Base-by-base conservation (phyloP, 2,113 vertebrate species). In the Paedocypris sp. region DNA sequence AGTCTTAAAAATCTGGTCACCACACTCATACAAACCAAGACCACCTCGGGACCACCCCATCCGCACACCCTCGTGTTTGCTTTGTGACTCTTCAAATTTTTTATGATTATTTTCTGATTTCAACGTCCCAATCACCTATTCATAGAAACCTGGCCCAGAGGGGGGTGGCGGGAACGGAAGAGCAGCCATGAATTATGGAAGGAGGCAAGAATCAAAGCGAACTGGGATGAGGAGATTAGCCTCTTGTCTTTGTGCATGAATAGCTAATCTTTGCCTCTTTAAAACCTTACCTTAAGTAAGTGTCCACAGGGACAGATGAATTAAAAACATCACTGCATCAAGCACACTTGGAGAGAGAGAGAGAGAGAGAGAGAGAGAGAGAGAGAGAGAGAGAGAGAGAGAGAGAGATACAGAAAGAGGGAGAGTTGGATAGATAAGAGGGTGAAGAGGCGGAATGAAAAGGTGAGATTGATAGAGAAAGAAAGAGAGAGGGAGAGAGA, bases 111-210 rank as follows among this genome's bases (percentile, higher is more conserved):
- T 71, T 71, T 59, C 48, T 31, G 39, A 57, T 50, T 70, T 39
- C 48, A 68, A 49, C 48, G 42, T 52, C 48, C 35, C 54, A 48
- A 70, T 70, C 52, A 73, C 73, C 67, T 75, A 73, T 74, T 77
- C 63, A 71, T 71, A 70, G 64, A 75, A 73, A 54, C 62, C 60
- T 62, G 63, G 59, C 70, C 52, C 46, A 10, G 33, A 66, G 54
- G 39, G 20, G 56, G 59, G 41, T 8, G 18, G 43, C 71, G 42
- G 46, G 70, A 47, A 66, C 48, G 67, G 60, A 67, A 72, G 51
- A 69, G 71, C 59, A 60, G 3, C 66, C 41, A 69, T 80, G 75
- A 81, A 82, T 80, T 73, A 78, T 76, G 76, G 67, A 68, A 28
- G 23, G 31, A 22, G 48, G 51, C 46, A 58, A 54, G 39, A 49